These are phyloP conservation scores for Lota lota DNA, from an alignment of 2,113 vertebrate species.

Conservation along the genomic window DNA sequence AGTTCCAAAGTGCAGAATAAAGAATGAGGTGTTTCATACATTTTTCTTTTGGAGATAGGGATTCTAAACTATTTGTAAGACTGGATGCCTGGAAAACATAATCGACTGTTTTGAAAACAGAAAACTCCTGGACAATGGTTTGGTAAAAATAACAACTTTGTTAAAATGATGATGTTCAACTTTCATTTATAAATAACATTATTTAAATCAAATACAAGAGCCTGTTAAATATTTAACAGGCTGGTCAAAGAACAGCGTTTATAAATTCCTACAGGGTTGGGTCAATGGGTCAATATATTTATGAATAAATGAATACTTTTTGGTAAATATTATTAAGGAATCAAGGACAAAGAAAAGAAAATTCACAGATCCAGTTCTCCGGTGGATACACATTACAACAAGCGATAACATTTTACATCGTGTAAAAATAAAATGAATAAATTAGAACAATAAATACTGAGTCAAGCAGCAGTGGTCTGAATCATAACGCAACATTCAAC, in stretches of 20 bases:
- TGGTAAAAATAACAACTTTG: too few relatives aligned
- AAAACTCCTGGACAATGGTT: too few relatives aligned
- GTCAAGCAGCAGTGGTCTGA: constrained; percentile 72
- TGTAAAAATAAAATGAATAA: constrained; percentile 70
- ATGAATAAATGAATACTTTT: background rate
- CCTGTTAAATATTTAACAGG: too few relatives aligned
- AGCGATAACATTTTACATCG: constrained; percentile 60
- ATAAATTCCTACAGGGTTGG: constrained; percentile 5
- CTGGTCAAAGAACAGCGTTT: background rate
- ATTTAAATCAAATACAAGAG: too few relatives aligned
- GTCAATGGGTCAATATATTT: background rate
- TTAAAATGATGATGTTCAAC: too few relatives aligned
- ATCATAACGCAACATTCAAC: constrained; percentile 51
- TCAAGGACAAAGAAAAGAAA: constrained; percentile 30
- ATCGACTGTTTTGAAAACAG: too few relatives aligned
- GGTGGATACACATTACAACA: constrained; percentile 46
- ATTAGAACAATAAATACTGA: constrained; percentile 82
- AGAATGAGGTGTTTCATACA: too few relatives aligned
- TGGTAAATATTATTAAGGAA: constrained; percentile 38
- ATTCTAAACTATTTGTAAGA: too few relatives aligned
- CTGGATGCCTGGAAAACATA: too few relatives aligned
- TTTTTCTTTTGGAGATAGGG: too few relatives aligned
- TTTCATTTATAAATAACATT: too few relatives aligned
- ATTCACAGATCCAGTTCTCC: constrained; percentile 41
- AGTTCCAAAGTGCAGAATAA: background rate